A percentile compares a stretch with the other conserved stretches of the same genome.
Evolutionary conservation across 2,113 vertebrate species (phyloP).

Genomic region (Cervus canadensis): DNA sequence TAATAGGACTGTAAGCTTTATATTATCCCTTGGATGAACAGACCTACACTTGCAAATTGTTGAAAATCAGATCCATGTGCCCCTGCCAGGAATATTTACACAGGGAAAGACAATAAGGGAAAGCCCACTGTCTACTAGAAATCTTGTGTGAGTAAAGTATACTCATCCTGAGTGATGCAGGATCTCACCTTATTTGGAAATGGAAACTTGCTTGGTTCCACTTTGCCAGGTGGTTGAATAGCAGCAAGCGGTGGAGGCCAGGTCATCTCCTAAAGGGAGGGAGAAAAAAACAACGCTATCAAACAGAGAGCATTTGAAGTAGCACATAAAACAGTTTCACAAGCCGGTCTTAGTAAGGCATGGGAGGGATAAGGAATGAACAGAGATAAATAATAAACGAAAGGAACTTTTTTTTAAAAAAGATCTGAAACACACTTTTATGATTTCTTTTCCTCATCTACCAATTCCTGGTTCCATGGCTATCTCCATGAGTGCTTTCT

Average conservation of each 20-base stretch:
- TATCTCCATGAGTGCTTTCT: neutral
- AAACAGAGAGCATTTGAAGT: neutral
- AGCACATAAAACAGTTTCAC: neutral
- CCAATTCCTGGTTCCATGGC: neutral
- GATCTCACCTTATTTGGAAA: conserved; percentile 89
- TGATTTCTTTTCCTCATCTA: neutral
- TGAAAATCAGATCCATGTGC: neutral
- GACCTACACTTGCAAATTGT: neutral
- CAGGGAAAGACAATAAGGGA: neutral
- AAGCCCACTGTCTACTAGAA: neutral
- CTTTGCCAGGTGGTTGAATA: conserved; percentile 88
- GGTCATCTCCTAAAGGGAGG: conserved; percentile 89
- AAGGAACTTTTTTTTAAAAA: neutral
- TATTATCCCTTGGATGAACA: neutral
- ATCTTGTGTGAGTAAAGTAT: neutral
- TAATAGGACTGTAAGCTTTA: neutral
- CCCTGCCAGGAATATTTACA: neutral
- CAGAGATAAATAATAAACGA: neutral
- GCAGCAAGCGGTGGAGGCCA: conserved; percentile 88
- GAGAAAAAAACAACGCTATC: conserved; percentile 60
- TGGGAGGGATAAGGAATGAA: neutral
- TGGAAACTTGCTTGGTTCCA: conserved; percentile 86
- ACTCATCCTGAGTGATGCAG: neutral
- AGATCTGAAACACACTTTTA: neutral
- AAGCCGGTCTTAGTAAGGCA: rapidly evolving